These are phyloP conservation scores for Prionchulus punctatus DNA, from an alignment of 2,888 invertebrate species.

Conservation along the genomic window DNA sequence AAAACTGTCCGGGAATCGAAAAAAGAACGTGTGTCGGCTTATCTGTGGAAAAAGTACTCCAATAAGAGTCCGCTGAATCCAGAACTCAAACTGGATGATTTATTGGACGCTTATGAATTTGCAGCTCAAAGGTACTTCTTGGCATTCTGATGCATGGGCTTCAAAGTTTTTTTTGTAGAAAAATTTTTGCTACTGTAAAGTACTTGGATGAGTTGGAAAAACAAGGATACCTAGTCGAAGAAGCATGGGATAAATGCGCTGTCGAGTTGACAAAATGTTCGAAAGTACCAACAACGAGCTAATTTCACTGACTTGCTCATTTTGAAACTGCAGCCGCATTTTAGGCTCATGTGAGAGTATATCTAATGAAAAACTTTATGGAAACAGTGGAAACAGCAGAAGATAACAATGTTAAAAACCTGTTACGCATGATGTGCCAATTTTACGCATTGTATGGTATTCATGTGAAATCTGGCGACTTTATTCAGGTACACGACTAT, in stretches of 20 bases:
- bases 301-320: not conserved
- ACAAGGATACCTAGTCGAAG: slow-evolving; percentile 51
- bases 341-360: slow-evolving; percentile 62
- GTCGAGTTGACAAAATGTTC: slow-evolving; percentile 66
- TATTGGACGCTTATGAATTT: no score
- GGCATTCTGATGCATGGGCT: no score
- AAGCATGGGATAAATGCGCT: slow-evolving; percentile 72
- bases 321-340: slow-evolving; percentile 13
- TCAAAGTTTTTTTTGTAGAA: slow-evolving; percentile 50
- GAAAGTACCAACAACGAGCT: slow-evolving; percentile 52
- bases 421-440: no score
- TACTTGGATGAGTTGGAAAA: slow-evolving; percentile 35
- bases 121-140: no score
- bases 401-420: slow-evolving; percentile 47
- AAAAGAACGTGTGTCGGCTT: no score
- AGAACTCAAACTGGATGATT: no score
- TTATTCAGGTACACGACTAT: slow-evolving; percentile 65
- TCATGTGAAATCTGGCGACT: slow-evolving; percentile 55
- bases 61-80: no score
- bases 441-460: slow-evolving; percentile 62
- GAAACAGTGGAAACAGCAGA: slow-evolving; percentile 13
- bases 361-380: slow-evolving; percentile 53
- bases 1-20: no score
- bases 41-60: no score
- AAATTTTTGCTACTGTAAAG: slow-evolving; percentile 15